These are phyloP conservation scores for Sinella curviseta DNA, from an alignment of 1,140 invertebrate genomes.

Conservation along the genomic window DNA sequence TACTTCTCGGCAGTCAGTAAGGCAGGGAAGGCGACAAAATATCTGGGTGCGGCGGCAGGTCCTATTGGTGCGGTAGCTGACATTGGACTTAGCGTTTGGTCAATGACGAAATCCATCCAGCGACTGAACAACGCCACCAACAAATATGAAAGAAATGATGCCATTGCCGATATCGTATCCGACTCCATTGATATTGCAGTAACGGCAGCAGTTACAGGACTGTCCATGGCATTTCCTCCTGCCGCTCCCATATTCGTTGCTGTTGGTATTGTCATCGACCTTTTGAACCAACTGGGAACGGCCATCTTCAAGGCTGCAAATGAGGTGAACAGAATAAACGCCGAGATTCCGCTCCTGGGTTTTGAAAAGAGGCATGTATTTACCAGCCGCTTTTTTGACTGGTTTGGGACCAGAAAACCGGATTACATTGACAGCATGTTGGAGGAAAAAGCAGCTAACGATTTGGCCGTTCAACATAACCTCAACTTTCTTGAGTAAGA, in stretches of 20 bases:
- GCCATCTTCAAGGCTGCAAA: slow-evolving; percentile 4
- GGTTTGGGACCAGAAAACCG: not conserved
- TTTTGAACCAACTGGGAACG: not conserved
- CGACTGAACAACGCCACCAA: too few relatives aligned
- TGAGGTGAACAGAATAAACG: slow-evolving; percentile 26
- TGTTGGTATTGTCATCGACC: slow-evolving; percentile 6
- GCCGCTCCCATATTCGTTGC: slow-evolving; percentile 2
- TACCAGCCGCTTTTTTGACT: not conserved
- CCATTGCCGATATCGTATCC: slow-evolving; percentile 23
- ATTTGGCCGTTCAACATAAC: too few relatives aligned
- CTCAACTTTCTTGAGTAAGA: too few relatives aligned
- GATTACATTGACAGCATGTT: not conserved
- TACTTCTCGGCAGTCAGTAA: not conserved
- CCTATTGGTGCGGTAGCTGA: slow-evolving; percentile 30
- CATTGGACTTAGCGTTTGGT: slow-evolving; percentile 11
- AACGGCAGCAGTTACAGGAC: not conserved
- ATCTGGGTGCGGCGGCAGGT: slow-evolving; percentile 21
- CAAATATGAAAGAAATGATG: too few relatives aligned
- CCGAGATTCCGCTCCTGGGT: slow-evolving; percentile 21
- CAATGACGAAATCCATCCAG: too few relatives aligned
- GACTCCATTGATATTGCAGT: too few relatives aligned
- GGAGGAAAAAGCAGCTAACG: not conserved
- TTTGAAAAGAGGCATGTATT: slow-evolving; percentile 10
- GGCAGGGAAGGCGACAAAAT: not conserved
- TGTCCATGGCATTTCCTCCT: slow-evolving; percentile 25